phyloP scores from a whole-genome alignment of 1,140 invertebrate species.

The Sitodiplosis mosellana region DNA sequence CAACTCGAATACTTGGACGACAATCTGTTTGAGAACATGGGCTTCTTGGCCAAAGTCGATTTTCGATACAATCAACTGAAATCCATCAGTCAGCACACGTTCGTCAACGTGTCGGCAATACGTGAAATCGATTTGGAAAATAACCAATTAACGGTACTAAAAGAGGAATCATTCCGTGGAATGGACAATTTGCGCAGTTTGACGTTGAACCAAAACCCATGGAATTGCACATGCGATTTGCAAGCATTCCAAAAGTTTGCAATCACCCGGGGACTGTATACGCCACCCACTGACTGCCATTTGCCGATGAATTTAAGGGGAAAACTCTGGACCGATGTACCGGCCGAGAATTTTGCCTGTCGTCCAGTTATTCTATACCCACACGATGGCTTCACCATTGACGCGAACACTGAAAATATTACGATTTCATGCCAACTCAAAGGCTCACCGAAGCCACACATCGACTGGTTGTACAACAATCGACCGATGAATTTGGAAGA shows the following conservation, averaged over 20 bases:
- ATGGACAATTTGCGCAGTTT: conserved; percentile 48
- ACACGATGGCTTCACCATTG: conserved; percentile 28
- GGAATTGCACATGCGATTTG: conserved; percentile 74
- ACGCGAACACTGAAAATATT: conserved; percentile 43
- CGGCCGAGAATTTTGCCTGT: conserved; percentile 65
- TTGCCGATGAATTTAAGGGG: conserved; percentile 44
- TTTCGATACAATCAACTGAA: conserved; percentile 53
- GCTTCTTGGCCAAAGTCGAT: conserved; percentile 52
- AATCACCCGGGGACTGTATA: conserved; percentile 48
- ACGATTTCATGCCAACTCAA: conserved; percentile 57
- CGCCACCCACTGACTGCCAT: conserved; percentile 45
- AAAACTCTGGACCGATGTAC: conserved; percentile 49
- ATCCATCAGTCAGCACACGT: conserved; percentile 47
- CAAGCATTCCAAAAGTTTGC: conserved; percentile 60
- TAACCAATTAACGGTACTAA: conserved; percentile 48
- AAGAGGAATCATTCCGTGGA: conserved; percentile 35
- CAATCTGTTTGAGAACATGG: conserved; percentile 53
- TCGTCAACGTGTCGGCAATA: conserved; percentile 46
- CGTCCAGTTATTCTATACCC: conserved; percentile 47
- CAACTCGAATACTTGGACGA: conserved; percentile 48
- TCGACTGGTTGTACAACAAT: conserved; percentile 53
- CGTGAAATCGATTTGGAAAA: conserved; percentile 44
- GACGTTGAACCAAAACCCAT: conserved; percentile 61
- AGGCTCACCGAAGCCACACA: conserved; percentile 55
- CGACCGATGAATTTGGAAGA: conserved; percentile 30